These are phyloP conservation scores for Macrochelys suwanniensis DNA, from an alignment of 2,797 vertebrate genomes.

Conservation along the genomic window DNA sequence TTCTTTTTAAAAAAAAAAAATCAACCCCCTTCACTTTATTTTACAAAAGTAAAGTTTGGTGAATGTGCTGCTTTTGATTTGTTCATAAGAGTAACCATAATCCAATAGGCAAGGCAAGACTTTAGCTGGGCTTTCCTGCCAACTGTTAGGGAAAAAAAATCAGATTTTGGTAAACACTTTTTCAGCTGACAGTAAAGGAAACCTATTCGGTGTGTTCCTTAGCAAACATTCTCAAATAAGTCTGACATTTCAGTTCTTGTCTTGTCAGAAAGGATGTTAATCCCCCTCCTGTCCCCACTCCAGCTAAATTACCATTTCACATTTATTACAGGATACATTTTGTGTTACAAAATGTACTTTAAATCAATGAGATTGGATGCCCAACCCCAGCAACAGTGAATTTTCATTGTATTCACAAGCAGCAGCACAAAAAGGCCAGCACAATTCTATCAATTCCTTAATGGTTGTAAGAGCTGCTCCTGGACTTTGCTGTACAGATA, in stretches of 20 bases:
- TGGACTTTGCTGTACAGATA: neutral
- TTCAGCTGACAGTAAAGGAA: neutral
- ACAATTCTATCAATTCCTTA: neutral
- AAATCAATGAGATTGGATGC: neutral
- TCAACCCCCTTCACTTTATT: slow-evolving; percentile 36
- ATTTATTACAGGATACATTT: neutral
- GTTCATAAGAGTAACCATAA: slow-evolving; percentile 29
- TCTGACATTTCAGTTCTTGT: neutral
- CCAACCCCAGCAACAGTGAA: neutral
- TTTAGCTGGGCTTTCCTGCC: neutral
- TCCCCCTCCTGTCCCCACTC: neutral
- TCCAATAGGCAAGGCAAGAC: neutral
- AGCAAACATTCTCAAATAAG: neutral
- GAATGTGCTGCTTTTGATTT: slow-evolving; percentile 23
- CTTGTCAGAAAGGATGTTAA: neutral
- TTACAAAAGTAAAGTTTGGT: neutral
- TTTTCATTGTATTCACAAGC: neutral
- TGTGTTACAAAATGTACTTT: neutral
- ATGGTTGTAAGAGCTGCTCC: neutral
- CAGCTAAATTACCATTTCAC: neutral
- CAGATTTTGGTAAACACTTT: neutral
- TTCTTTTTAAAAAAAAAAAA: neutral
- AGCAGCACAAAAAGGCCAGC: neutral
- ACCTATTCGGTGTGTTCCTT: neutral
- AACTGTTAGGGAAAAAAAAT: neutral